Evolutionary conservation across 1,140 invertebrate genomes (phyloP), one percentile per base, ranked within the genome.

Genomic region (Ladona fulva): DNA sequence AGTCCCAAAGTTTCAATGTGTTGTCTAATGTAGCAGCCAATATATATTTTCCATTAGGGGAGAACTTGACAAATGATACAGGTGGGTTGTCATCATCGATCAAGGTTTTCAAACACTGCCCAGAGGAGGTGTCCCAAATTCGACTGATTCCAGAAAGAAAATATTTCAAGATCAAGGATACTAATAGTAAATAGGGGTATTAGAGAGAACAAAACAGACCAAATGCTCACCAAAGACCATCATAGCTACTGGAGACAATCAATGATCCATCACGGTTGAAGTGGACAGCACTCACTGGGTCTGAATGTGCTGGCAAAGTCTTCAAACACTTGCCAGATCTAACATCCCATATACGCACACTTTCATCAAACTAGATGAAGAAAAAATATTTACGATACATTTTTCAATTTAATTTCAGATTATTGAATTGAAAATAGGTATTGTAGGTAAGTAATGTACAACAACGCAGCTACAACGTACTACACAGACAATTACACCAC

Each of bases 1-100:
- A 99, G 85, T 99, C 98, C 98, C 98, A 99, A 74, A 99, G 86
- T 87, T 99, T 99, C 3, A 99, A 89, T 12, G 96, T 98, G 84
- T 99, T 99, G 85, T 99, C 98, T 78, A 99, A 86, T 0, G 98
- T 99, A 22, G 98, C 97, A 8, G 98, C 96, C 76, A 99, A 86
- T 79, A 99, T 99, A 83, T 99, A 99, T 87, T 99, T 99, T 80
- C 98, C 98, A 86, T 99, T 99, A 0, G 98, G 98, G 73, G 98
- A 99, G 87, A 99, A 99, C 86, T 99, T 99, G 0, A 99, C 98
- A 90, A 99, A 99, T 11, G 98, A 99, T 24, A 99, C 98, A 16
- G 98, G 98, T 16, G 97, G 97, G 88, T 99, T 99, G 80, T 92
- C 91, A 85, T 98, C 95, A 87, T 95, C 94, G 79, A 95, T 93